Conservation (phyloP, 37 sponge, comb jelly and placozoan species). For the Hormiphora californensis region DNA sequence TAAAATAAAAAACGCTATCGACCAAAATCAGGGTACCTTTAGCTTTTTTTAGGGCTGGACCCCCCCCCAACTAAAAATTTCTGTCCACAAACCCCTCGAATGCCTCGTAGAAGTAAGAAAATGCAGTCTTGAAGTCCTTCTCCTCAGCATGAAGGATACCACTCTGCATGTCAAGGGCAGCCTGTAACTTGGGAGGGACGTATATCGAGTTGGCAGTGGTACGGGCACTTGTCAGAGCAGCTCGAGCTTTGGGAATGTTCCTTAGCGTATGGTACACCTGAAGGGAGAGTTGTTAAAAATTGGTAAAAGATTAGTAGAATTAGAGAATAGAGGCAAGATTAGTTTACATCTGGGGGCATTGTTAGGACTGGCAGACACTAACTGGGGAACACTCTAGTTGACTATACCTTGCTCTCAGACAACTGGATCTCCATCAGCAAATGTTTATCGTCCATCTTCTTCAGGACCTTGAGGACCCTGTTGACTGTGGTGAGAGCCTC, state of each 20-base stretch:
- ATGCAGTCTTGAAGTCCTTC: conserved; percentile 94
- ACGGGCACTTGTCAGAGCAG: conserved; percentile 91
- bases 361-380: too few species aligned
- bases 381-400: too few species aligned
- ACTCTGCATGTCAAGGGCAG: conserved; percentile 50
- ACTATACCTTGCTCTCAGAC: conserved; percentile 85
- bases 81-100: conserved; percentile 68
- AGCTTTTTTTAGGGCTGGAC: too few species aligned
- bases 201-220: conserved; percentile 98
- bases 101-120: conserved; percentile 96
- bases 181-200: conserved; percentile 92
- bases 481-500: conserved; percentile 44
- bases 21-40: too few species aligned
- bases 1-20: too few species aligned
- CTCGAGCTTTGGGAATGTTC: conserved; percentile 81
- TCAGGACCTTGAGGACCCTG: conserved; percentile 78
- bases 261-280: conserved; percentile 73
- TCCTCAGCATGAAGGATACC: conserved; percentile 94
- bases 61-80: too few species aligned
- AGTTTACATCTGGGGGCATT: too few species aligned
- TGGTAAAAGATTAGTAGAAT: neutral
- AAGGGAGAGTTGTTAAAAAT: neutral
- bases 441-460: conserved; percentile 96
- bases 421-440: conserved; percentile 93
- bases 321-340: too few species aligned